A percentile compares a stretch with the other conserved stretches of the same genome.
Evolutionary conservation across 1,140 invertebrate species (phyloP).

Genomic region (Aphis gossypii): DNA sequence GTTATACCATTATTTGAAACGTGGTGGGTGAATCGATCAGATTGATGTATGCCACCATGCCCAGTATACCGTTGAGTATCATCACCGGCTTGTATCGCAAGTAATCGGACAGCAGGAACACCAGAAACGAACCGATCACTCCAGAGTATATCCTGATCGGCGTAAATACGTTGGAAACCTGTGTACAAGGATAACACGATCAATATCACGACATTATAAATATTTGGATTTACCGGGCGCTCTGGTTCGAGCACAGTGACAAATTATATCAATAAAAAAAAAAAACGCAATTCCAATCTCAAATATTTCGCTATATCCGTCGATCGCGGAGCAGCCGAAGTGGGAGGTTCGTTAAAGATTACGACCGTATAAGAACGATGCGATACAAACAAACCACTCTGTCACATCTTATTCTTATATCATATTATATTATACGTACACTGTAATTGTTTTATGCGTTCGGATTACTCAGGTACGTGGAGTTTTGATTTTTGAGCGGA

Average conservation of each 20-base stretch:
- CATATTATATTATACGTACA: no score
- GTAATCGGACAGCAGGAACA: constrained; percentile 22
- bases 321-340: background rate
- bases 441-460: no score
- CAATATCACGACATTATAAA: background rate
- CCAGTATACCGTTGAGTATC: background rate
- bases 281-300: background rate
- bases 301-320: background rate
- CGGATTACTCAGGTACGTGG: no score
- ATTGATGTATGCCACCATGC: background rate
- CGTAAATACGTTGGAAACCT: constrained; percentile 6
- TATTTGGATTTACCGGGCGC: background rate
- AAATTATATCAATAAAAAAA: background rate
- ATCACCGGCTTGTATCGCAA: constrained; percentile 30
- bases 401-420: no score
- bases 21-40: background rate
- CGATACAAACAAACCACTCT: no score
- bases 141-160: background rate
- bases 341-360: no score
- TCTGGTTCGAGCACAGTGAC: background rate
- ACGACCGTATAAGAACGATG: background rate
- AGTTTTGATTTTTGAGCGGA: no score
- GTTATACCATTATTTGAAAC: background rate
- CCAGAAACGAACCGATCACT: background rate
- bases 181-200: background rate